These are phyloP conservation scores for Quadroppia sp. DNA, from an alignment of 2,888 invertebrate species.

Conservation along the genomic window DNA sequence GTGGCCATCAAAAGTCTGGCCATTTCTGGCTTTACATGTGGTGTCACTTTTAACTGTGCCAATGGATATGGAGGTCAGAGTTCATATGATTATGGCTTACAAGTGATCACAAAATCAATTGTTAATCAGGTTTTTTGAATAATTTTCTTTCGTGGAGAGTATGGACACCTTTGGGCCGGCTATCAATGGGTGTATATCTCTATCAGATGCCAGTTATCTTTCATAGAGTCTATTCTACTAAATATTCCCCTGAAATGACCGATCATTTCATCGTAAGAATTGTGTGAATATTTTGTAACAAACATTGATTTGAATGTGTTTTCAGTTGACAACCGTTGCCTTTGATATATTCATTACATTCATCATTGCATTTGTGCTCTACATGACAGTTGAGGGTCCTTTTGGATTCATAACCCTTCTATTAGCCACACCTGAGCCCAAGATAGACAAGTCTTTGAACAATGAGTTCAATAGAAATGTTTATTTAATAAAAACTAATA, in stretches of 20 bases:
- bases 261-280: neutral
- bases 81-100: no score
- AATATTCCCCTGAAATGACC: neutral
- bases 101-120: no score
- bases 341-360: neutral
- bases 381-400: neutral
- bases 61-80: no score
- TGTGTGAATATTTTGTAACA: neutral
- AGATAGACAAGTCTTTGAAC: neutral
- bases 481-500: no score
- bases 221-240: neutral
- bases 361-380: neutral
- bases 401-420: neutral
- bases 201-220: constrained; percentile 9
- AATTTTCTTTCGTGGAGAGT: neutral
- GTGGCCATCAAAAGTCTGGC: no score
- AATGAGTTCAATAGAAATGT: no score
- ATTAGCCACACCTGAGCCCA: neutral
- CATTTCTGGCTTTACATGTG: no score
- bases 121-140: neutral
- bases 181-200: neutral
- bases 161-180: neutral
- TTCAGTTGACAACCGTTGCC: neutral
- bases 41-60: no score
- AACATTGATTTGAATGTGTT: neutral